Conservation (phyloP, 1,140 invertebrate species). For the Zophobas atratus region DNA sequence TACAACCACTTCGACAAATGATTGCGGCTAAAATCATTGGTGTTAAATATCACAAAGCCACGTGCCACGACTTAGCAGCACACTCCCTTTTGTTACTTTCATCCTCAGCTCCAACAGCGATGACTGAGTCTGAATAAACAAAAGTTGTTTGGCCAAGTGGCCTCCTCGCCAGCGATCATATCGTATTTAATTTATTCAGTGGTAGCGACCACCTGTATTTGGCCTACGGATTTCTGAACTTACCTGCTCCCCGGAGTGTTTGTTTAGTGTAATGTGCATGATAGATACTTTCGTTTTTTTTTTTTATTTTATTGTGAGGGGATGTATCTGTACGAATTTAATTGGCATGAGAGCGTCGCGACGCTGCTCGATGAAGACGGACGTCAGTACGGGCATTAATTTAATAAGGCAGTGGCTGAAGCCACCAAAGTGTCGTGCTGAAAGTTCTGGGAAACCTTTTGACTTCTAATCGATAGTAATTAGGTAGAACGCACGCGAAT, state of each 20-base stretch:
- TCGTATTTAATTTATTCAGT: conserved; percentile 48
- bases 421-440: conserved; percentile 44
- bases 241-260: conserved; percentile 10
- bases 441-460: conserved; percentile 43
- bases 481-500: conserved; percentile 19
- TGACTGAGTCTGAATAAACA: conserved; percentile 50
- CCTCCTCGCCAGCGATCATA: conserved; percentile 33
- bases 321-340: background rate
- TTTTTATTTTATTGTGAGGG: background rate
- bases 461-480: conserved; percentile 50
- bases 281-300: background rate
- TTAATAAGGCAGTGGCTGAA: conserved; percentile 53
- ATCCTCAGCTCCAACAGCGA: conserved; percentile 20
- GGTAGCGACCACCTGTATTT: conserved; percentile 53
- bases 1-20: conserved; percentile 13
- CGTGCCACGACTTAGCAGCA: conserved; percentile 50
- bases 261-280: conserved; percentile 6
- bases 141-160: conserved; percentile 55
- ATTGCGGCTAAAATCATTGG: conserved; percentile 44
- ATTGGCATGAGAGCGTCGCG: conserved; percentile 25
- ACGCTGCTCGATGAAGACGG: conserved; percentile 34
- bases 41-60: conserved; percentile 55
- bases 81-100: conserved; percentile 3
- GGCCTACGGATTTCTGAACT: conserved; percentile 42
- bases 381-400: conserved; percentile 44